Base-by-base conservation (phyloP, 2,797 vertebrate genomes). In the Xenops minutus region DNA sequence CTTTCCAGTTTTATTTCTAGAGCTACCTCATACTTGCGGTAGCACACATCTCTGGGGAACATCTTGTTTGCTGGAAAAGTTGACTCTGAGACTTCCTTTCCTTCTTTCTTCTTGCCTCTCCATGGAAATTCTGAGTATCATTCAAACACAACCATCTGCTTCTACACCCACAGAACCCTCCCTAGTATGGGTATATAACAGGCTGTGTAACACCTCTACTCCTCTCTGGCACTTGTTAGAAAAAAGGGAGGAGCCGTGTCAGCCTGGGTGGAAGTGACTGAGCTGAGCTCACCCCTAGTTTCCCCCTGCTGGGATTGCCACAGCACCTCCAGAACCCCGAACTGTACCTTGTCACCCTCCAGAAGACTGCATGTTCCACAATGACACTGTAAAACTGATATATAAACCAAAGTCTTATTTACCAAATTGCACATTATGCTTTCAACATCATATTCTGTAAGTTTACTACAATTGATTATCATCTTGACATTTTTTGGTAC, bases 391-490 rank as follows among this genome's bases (percentile, higher is more conserved):
- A 39, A 64, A 66, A 78, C 21, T 18, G 29, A 64, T 12, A 12
- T 0, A 44, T 34, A 51, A 43, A 23, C 5, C 22, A 4, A 64
- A 78, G 39, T n/a, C 73, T 51, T 66, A 36, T 62, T 75, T 58
- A 73, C 29, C 26, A 72, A 73, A 29, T 12, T 36, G 29, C 7
- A 49, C 1, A 2, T 20, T 62, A 88, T 23, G 30, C 52, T 86
- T 61, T 54, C 66, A 76, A 27, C 0, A 0, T 12, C 29, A 20
- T 0, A 6, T 37, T 83, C 48, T 14, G 0, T 22, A 62, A 43
- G 6, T 26, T 74, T 30, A 74, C 44, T 17, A 23, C 44, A 91
- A 52, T 14, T 81, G 34, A 18, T 20, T 13, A 52, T 7, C 37
- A 32, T 34, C 41, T 19, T 86, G 27, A 8, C 22, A 3, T 5